phyloP scores from a whole-genome alignment of 2,113 vertebrate species.

The Nestor notabilis region DNA sequence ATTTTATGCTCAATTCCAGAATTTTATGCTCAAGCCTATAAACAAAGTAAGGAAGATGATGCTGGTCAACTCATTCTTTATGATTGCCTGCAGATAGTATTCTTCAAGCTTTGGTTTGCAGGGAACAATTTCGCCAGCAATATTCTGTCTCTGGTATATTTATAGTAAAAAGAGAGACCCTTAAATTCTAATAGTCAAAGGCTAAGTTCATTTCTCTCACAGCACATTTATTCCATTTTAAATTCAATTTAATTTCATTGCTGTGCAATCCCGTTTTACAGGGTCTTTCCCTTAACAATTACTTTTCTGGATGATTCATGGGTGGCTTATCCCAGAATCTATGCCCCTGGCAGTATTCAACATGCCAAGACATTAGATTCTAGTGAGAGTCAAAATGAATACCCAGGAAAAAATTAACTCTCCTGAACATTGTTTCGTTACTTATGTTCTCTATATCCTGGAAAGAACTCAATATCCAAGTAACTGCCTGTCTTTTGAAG shows the following conservation, averaged over 20 bases:
- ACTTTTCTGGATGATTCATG: background rate
- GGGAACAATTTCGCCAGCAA: background rate
- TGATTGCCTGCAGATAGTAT: background rate
- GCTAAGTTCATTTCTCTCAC: background rate
- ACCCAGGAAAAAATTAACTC: background rate
- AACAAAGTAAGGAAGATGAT: background rate
- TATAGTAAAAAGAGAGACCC: background rate
- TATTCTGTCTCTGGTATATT: background rate
- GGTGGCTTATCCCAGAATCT: background rate
- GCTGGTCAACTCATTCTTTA: background rate
- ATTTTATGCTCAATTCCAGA: background rate
- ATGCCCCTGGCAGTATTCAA: background rate
- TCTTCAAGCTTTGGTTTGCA: background rate
- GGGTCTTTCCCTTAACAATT: background rate
- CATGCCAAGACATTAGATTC: background rate
- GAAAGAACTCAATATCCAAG: background rate
- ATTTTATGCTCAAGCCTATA: background rate
- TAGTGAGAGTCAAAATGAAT: background rate
- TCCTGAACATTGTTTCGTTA: background rate
- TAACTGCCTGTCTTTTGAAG: background rate
- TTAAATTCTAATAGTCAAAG: background rate
- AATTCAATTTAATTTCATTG: background rate
- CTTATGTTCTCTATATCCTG: background rate
- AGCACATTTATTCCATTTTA: background rate
- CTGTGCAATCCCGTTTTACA: background rate